phyloP scores from a whole-genome alignment of 2,113 vertebrate species.

The Anhinga rufa region DNA sequence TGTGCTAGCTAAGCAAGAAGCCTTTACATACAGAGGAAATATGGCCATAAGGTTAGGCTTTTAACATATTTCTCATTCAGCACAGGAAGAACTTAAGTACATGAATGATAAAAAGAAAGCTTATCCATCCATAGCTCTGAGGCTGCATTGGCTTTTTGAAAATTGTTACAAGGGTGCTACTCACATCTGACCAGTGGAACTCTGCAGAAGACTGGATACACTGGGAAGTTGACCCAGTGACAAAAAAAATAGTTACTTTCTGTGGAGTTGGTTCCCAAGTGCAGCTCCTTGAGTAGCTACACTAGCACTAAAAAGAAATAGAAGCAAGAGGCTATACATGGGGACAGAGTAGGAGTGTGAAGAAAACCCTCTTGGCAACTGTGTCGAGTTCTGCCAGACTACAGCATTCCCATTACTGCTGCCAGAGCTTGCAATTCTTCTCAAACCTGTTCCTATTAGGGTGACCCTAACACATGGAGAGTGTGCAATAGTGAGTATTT shows the following conservation, averaged over 20 bases:
- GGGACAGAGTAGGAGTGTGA: rapidly evolving
- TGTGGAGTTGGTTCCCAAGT: not conserved
- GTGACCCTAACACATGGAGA: not conserved
- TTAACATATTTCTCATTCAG: not conserved
- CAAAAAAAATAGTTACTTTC: not conserved
- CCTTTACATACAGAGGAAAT: not conserved
- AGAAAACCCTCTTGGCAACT: not conserved
- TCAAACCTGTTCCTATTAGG: not conserved
- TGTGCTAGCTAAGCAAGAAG: not conserved
- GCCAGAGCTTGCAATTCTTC: not conserved
- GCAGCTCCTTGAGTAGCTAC: not conserved
- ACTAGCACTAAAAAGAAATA: not conserved
- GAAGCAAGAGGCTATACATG: not conserved
- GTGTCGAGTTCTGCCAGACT: not conserved
- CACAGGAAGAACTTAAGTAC: not conserved
- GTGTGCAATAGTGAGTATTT: not conserved
- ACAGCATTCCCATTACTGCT: not conserved
- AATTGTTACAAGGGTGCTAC: not conserved
- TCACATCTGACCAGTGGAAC: too few relatives aligned
- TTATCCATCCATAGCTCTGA: not conserved
- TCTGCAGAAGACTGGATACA: not conserved
- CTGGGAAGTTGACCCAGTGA: not conserved
- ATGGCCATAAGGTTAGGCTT: not conserved
- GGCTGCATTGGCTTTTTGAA: not conserved
- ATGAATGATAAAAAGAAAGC: not conserved